phyloP scores from a whole-genome alignment of 2,888 invertebrate species.

The Orthosia incerta region DNA sequence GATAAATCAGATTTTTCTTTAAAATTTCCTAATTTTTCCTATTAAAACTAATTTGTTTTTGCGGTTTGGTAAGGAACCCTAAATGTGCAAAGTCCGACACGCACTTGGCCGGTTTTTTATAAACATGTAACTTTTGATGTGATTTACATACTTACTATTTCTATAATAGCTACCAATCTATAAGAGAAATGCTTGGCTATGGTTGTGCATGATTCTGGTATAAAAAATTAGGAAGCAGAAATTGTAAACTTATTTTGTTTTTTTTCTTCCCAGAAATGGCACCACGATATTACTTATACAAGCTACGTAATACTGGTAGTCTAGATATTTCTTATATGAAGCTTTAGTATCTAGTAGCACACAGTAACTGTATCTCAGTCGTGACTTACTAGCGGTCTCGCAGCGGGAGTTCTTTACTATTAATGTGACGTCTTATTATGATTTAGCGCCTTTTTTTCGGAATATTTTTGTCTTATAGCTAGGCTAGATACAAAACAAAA shows the following conservation, averaged over 20 bases:
- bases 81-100: too few species aligned
- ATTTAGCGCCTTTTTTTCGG: constrained; percentile 30
- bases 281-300: neutral
- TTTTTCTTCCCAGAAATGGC: neutral
- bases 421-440: constrained; percentile 59
- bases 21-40: too few species aligned
- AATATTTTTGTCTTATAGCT: constrained; percentile 9
- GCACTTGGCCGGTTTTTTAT: too few species aligned
- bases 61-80: too few species aligned
- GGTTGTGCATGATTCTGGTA: neutral
- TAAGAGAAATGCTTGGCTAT: neutral
- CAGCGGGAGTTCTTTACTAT: constrained; percentile 55
- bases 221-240: neutral
- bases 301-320: neutral
- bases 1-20: too few species aligned
- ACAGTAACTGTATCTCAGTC: constrained; percentile 44
- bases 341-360: constrained; percentile 23
- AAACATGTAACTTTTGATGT: neutral
- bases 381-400: constrained; percentile 51
- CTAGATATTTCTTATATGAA: constrained; percentile 31
- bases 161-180: neutral
- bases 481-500: neutral
- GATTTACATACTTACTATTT: neutral
- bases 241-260: neutral
- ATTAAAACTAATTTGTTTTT: too few species aligned